These are phyloP conservation scores for Mobula birostris DNA, from an alignment of 2,113 vertebrate genomes.

Conservation along the genomic window DNA sequence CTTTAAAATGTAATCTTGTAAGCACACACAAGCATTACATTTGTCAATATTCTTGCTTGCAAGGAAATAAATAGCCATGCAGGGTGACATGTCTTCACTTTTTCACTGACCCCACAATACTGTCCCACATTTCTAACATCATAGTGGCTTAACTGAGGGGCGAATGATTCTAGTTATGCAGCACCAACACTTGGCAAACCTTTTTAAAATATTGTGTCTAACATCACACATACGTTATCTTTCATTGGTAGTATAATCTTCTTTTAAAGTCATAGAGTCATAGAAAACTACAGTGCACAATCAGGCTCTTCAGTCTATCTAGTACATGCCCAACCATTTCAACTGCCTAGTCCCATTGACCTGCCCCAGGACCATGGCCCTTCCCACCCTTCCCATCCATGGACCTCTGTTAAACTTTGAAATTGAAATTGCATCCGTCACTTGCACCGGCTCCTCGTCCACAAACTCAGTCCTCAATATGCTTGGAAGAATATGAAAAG, in stretches of 20 bases:
- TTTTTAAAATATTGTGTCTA: not conserved
- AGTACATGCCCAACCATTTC: no score
- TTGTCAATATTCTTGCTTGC: not conserved
- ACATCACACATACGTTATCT: not conserved
- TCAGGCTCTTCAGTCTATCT: no score
- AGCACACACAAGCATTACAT: not conserved
- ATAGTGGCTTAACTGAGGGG: not conserved
- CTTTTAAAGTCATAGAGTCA: no score
- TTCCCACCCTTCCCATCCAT: no score
- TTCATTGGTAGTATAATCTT: not conserved
- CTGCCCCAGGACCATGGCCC: no score
- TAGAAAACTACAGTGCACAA: no score
- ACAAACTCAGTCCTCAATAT: not conserved
- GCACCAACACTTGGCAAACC: not conserved
- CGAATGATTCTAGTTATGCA: not conserved
- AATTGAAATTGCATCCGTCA: no score
- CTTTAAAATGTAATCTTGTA: not conserved
- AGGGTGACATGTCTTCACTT: not conserved
- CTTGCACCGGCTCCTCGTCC: no score
- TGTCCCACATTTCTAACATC: not conserved
- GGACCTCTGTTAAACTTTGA: no score
- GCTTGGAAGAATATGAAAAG: not conserved
- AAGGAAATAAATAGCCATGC: conserved; percentile 15
- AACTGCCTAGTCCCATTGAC: no score
- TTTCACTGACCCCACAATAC: not conserved